Percentiles rank a stretch among this genome's conserved stretches.
Evolutionary conservation across 2,888 invertebrate genomes (phyloP).

Genomic region (Cosmorhoe ocellata): DNA sequence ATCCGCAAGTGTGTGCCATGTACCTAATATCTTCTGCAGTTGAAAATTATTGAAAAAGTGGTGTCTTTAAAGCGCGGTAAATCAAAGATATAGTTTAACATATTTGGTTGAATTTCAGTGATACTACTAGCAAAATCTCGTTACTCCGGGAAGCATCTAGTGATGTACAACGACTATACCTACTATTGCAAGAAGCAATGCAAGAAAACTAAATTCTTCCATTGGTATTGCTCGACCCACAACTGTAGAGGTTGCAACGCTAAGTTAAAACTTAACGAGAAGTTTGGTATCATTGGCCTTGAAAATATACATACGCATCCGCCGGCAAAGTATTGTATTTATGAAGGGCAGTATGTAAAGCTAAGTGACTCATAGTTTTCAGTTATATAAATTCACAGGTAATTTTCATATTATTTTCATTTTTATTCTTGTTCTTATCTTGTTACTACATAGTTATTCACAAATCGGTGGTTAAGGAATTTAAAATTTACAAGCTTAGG

Average conservation of each 20-base stretch:
- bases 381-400: too few species aligned
- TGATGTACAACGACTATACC: conserved; percentile 66
- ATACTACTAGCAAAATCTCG: conserved; percentile 64
- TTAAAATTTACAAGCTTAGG: neutral
- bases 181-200: conserved; percentile 69
- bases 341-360: conserved; percentile 61
- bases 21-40: too few species aligned
- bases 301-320: conserved; percentile 62
- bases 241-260: conserved; percentile 70
- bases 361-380: conserved; percentile 28
- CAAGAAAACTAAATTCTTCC: conserved; percentile 58
- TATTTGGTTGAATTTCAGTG: conserved; percentile 46
- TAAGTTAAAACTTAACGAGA: conserved; percentile 58
- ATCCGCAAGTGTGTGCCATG: too few species aligned
- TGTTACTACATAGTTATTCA: too few species aligned
- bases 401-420: too few species aligned
- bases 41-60: too few species aligned
- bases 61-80: too few species aligned
- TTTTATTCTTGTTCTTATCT: too few species aligned
- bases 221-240: conserved; percentile 73
- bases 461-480: conserved; percentile 3
- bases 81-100: too few species aligned
- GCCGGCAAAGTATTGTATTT: conserved; percentile 61
- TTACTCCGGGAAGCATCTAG: conserved; percentile 62
- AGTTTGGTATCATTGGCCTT: conserved; percentile 52